Percentiles rank a stretch among this genome's conserved stretches.
Conservation (phyloP, 2,113 vertebrate genomes). For the Marcusenius ussheri region DNA sequence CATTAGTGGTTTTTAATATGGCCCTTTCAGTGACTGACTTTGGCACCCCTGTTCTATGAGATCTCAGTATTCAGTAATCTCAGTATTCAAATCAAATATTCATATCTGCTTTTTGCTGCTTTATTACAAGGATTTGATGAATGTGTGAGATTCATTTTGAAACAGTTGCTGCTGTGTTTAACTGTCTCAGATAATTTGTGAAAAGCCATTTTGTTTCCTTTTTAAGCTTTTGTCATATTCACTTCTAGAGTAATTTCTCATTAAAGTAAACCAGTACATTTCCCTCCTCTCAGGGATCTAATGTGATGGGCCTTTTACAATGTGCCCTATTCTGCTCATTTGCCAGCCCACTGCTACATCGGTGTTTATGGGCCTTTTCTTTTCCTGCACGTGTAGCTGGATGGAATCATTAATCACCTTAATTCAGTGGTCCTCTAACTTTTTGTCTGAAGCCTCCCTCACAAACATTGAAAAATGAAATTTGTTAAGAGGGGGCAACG, state of each 20-base stretch:
- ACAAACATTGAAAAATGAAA: not conserved
- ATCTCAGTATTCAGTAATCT: too few relatives aligned
- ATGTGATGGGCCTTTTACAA: not conserved
- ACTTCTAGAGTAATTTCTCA: not conserved
- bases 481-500: not conserved
- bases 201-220: not conserved
- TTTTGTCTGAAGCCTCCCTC: not conserved
- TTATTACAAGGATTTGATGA: not conserved
- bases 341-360: not conserved
- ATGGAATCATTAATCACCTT: not conserved
- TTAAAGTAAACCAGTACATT: not conserved
- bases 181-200: not conserved
- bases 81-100: too few relatives aligned
- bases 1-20: too few relatives aligned
- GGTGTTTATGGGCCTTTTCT: not conserved
- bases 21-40: too few relatives aligned
- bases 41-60: too few relatives aligned
- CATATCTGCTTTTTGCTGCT: too few relatives aligned
- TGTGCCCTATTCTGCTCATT: not conserved
- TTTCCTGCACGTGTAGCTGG: not conserved
- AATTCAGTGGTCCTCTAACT: not conserved
- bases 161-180: not conserved
- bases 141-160: not conserved
- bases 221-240: not conserved
- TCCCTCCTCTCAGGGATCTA: not conserved